A percentile compares a stretch with the other conserved stretches of the same genome.
phyloP scores from a whole-genome alignment of 2,113 vertebrate species.

The Rhinoderma darwinii region DNA sequence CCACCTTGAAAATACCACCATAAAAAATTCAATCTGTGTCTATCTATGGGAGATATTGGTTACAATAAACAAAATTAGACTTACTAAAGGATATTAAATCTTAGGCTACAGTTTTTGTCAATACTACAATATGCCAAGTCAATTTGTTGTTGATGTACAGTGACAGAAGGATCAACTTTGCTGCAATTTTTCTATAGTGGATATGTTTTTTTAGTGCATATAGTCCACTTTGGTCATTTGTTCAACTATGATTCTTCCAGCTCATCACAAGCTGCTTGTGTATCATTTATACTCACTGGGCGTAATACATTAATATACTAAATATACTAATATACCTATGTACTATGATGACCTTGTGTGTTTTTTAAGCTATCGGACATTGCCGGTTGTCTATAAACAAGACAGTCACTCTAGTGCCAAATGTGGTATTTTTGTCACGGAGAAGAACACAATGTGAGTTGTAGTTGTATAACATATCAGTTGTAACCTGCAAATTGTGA shows the following conservation, averaged over 20 bases:
- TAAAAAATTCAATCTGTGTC: background rate
- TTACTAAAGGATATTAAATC: background rate
- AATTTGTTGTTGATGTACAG: background rate
- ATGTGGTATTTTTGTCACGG: no score
- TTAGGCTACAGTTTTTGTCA: background rate
- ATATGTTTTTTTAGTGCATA: background rate
- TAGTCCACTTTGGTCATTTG: background rate
- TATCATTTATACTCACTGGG: no score
- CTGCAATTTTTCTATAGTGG: background rate
- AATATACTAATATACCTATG: no score
- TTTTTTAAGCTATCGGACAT: no score
- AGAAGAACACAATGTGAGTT: no score
- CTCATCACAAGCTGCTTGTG: no score
- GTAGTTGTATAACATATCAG: no score
- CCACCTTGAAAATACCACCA: background rate
- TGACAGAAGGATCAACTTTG: background rate
- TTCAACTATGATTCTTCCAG: background rate
- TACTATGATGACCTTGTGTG: no score
- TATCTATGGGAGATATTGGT: background rate
- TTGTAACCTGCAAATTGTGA: background rate
- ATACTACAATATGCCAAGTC: background rate
- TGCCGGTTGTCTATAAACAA: no score
- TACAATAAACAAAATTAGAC: background rate
- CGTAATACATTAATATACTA: no score
- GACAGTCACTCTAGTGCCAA: no score